Base-by-base conservation (phyloP, 37 sponge, comb jelly and placozoan species). In the Hormiphora californensis region DNA sequence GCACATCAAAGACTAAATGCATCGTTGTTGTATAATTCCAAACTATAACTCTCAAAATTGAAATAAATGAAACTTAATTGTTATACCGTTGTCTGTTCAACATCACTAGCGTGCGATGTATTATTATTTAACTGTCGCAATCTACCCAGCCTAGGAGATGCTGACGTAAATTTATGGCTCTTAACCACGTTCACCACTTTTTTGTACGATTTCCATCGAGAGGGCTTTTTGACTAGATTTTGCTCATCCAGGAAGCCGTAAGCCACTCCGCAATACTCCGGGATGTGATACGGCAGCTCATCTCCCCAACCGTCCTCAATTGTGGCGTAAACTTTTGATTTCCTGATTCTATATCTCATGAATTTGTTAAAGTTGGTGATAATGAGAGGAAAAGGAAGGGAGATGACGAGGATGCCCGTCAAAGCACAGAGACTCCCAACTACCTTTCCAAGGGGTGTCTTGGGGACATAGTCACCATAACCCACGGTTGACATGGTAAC, bases 291-390 rank as follows among this genome's bases (percentile, higher is more conserved):
- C 44, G 81, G 81, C 8, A 73, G 21, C 28, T 73, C 81, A 21
- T 73, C 81, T 1, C 81, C 38, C 46, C 43, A 73, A n/a, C 81
- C 81, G 81, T 73, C 81, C 12, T 43, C 81, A 15, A 73, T 73
- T 22, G 81, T 73, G 9, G 81, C 81, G 44, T 73, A 73, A n/a
- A 73, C 81, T 17, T 73, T 39, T 23, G 81, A 73, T 30, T 73
- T 73, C n/a, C 46, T 73, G 36, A 46, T 21, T 21, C 81, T 9
- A 28, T n/a, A 73, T 2, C 81, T 27, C 81, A 73, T 73, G 81
- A 73, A 73, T 46, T 73, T 73, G 81, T 73, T 73, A 36, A 73
- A 73, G 81, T 73, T 73, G 23, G 81, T 73, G 81, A 73, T 73
- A 28, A 73, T 73, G 81, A 73, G 81, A 73, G 81, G 81, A 46